A percentile compares a stretch with the other conserved stretches of the same genome.
These are phyloP conservation scores for Tenebrosternarchus preto DNA, from an alignment of 2,113 vertebrate species.

Conservation along the genomic window DNA sequence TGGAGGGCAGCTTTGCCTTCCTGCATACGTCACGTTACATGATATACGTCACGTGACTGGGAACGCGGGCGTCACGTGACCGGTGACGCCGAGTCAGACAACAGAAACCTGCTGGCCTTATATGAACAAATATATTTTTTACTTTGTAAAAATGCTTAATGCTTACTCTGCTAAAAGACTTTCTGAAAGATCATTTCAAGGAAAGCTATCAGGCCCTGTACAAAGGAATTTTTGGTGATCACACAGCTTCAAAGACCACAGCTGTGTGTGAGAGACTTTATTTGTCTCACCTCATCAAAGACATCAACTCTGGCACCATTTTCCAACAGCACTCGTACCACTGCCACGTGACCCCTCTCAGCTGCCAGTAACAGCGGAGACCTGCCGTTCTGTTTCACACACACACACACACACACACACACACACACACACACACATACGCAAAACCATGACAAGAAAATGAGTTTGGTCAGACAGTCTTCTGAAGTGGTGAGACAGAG, in stretches of 20 bases:
- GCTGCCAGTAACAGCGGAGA: conserved; percentile 67
- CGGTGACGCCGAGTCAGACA: too few species aligned
- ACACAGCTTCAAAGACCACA: too few species aligned
- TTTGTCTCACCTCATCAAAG: conserved; percentile 65
- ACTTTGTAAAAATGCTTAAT: too few species aligned
- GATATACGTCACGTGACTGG: not conserved
- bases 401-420: not conserved
- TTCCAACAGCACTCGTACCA: conserved; percentile 61
- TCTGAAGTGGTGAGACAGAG: not conserved
- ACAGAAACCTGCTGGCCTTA: too few species aligned
- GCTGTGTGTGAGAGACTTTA: not conserved
- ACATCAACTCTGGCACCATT: conserved; percentile 67
- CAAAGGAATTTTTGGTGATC: not conserved
- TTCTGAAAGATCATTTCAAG: too few species aligned
- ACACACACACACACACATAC: too few species aligned
- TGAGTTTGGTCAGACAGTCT: not conserved
- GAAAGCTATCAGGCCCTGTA: not conserved
- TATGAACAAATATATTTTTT: too few species aligned
- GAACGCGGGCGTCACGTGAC: not conserved
- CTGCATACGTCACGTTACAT: conserved; percentile 36
- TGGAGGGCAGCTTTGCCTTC: conserved; percentile 68
- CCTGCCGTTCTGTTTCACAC: conserved; percentile 60
- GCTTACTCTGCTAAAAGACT: too few species aligned
- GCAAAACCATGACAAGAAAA: not conserved
- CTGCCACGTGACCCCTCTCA: conserved; percentile 62